Conservation (phyloP, 2,113 vertebrate species). For the Petroica traversi region DNA sequence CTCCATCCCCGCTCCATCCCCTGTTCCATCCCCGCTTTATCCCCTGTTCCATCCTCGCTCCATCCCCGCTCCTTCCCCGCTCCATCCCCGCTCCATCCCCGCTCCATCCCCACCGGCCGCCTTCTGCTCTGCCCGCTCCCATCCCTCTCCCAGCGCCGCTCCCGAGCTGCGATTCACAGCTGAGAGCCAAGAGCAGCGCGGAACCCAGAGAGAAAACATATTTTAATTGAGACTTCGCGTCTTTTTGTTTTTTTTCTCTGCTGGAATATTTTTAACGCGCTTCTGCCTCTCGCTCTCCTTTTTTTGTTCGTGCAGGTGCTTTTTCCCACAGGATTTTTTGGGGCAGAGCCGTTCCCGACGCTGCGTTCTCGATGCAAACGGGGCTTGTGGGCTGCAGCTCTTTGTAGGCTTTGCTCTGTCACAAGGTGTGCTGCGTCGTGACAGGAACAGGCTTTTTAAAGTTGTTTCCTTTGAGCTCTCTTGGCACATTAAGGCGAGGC, state of each 20-base stretch:
- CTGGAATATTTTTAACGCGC: neutral
- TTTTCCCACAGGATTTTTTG: neutral
- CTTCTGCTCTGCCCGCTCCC: rapidly evolving
- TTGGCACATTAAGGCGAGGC: neutral
- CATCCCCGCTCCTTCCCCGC: too few relatives aligned
- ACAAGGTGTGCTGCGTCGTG: neutral
- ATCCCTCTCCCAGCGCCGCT: neutral
- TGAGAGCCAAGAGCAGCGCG: neutral
- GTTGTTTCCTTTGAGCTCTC: neutral
- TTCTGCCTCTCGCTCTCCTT: neutral
- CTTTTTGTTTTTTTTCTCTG: too few relatives aligned
- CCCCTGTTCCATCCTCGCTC: too few relatives aligned
- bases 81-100: too few relatives aligned
- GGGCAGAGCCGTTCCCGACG: neutral
- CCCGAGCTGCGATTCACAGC: rapidly evolving
- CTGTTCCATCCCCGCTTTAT: too few relatives aligned
- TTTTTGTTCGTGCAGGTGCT: neutral
- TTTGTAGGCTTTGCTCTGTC: neutral
- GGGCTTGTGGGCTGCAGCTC: neutral
- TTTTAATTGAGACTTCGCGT: neutral
- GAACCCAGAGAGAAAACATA: rapidly evolving
- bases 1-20: too few relatives aligned
- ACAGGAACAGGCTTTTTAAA: neutral
- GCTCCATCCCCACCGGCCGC: rapidly evolving
- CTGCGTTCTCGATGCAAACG: neutral